These are phyloP conservation scores for Corythaixoides concolor DNA, from an alignment of 2,113 vertebrate species.

Conservation along the genomic window DNA sequence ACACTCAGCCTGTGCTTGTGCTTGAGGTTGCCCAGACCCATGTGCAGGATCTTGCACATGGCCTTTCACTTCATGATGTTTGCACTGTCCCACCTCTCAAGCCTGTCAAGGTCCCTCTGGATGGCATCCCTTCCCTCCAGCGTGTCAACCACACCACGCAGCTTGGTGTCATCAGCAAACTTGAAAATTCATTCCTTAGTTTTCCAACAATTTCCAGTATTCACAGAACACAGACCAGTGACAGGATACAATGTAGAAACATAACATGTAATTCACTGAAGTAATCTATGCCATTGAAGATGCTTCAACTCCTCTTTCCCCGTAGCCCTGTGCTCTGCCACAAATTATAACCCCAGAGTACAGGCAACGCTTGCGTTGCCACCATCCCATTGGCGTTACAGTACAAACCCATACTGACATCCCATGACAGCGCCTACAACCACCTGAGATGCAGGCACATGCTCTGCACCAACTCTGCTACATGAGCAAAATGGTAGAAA, in stretches of 20 bases:
- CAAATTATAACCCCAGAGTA: background rate
- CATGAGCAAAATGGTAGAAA: background rate
- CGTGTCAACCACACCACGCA: no score
- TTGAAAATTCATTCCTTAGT: background rate
- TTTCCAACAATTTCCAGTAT: background rate
- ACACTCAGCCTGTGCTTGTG: no score
- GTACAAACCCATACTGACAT: background rate
- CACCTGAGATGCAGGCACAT: background rate
- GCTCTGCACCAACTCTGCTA: background rate
- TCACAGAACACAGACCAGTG: background rate
- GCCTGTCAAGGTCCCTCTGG: no score
- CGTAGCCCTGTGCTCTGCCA: background rate
- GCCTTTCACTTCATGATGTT: no score
- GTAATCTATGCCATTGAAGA: background rate
- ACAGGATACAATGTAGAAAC: background rate
- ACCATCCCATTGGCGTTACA: accelerated
- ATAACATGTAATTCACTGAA: background rate
- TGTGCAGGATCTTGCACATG: no score
- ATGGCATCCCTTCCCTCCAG: no score
- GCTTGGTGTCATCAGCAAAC: no score
- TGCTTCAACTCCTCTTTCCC: background rate
- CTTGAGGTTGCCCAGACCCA: no score
- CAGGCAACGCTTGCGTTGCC: background rate
- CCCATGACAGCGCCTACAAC: background rate
- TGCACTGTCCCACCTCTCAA: no score